Conservation (phyloP, 1,140 invertebrate genomes). For the Eubasilissa regina region DNA sequence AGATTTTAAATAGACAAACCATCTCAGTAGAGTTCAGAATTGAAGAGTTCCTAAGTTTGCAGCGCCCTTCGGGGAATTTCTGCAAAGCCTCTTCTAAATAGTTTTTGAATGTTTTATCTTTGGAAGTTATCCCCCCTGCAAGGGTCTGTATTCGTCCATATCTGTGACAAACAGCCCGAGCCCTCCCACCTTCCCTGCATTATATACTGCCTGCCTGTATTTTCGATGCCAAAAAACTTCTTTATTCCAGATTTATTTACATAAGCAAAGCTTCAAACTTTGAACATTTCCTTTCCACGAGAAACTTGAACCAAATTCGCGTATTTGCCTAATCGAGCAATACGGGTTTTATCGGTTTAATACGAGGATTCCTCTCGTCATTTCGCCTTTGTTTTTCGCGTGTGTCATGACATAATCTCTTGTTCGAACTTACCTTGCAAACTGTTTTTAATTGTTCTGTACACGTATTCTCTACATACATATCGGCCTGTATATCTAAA, state of each 20-base stretch:
- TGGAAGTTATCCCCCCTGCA: constrained; percentile 26
- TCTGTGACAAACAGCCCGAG: constrained; percentile 16
- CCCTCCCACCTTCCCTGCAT: neutral
- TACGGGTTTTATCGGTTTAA: constrained; percentile 40
- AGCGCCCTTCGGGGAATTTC: constrained; percentile 43
- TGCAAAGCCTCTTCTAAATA: constrained; percentile 56
- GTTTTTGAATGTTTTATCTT: constrained; percentile 59
- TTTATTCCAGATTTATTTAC: constrained; percentile 57
- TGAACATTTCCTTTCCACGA: constrained; percentile 45
- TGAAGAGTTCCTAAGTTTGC: constrained; percentile 1
- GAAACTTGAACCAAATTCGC: constrained; percentile 29
- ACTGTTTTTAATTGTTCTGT: too few species aligned
- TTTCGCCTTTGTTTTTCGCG: neutral
- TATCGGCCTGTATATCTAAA: too few species aligned
- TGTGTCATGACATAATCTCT: neutral
- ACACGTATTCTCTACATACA: too few species aligned
- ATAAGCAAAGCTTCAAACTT: constrained; percentile 54
- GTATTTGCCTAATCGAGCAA: constrained; percentile 49
- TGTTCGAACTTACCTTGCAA: too few species aligned
- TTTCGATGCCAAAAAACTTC: constrained; percentile 38
- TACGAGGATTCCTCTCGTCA: neutral
- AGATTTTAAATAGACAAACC: too few species aligned
- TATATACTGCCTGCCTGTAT: constrained; percentile 31
- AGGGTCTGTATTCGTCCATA: constrained; percentile 29
- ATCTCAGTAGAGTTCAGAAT: neutral